Conservation (phyloP, 2,113 vertebrate genomes). For the Podarcis muralis region DNA sequence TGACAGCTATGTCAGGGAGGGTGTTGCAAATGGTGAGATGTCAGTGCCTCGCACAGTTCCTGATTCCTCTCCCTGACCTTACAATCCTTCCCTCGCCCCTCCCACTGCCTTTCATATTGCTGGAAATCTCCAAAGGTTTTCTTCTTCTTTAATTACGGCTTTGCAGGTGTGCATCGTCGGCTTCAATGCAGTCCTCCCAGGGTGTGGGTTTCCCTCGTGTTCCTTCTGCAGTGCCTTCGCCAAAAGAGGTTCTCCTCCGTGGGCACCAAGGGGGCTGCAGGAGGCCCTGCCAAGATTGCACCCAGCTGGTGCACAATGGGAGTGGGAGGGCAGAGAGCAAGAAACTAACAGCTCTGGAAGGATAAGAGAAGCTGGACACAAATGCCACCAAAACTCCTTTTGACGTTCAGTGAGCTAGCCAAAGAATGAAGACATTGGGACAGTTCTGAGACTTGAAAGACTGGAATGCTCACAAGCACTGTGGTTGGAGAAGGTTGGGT, state of each 20-base stretch:
- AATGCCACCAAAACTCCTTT: too few species aligned
- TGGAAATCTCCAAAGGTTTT: background rate
- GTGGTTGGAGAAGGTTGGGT: too few species aligned
- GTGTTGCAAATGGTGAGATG: background rate
- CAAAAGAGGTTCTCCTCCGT: background rate
- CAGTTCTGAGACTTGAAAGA: too few species aligned
- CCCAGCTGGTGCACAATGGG: background rate
- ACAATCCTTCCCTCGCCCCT: background rate
- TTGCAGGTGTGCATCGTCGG: background rate
- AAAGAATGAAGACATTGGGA: too few species aligned
- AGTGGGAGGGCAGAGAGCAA: too few species aligned
- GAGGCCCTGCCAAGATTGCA: background rate
- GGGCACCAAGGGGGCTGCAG: too few species aligned
- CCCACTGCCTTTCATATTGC: background rate
- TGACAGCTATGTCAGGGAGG: background rate
- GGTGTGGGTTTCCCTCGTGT: background rate
- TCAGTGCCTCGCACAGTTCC: background rate
- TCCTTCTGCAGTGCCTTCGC: background rate
- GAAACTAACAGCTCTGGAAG: too few species aligned
- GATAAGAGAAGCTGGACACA: too few species aligned
- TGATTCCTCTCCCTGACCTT: background rate
- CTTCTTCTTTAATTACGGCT: background rate
- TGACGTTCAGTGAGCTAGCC: too few species aligned
- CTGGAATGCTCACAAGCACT: too few species aligned
- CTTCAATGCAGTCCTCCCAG: background rate